Conservation (phyloP, 2,113 vertebrate genomes). For the Dolichotis patagonum region DNA sequence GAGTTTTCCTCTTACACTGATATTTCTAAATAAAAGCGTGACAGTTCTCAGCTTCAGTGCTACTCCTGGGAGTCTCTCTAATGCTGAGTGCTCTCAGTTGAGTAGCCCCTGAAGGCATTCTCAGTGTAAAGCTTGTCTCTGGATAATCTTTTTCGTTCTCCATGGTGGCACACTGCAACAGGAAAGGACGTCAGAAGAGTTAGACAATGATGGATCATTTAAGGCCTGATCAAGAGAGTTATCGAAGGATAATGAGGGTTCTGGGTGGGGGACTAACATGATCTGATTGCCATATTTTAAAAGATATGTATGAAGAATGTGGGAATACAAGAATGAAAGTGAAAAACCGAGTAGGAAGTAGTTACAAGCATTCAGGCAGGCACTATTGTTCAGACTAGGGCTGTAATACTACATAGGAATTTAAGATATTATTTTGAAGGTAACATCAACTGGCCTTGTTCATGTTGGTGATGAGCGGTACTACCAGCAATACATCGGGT, state of each 20-base stretch:
- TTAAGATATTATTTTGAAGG: background rate
- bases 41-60: background rate
- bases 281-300: background rate
- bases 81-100: background rate
- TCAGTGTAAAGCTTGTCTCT: background rate
- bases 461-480: background rate
- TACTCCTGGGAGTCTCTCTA: background rate
- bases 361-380: background rate
- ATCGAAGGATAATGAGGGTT: background rate
- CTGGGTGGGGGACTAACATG: background rate
- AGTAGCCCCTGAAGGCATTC: background rate
- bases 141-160: background rate
- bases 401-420: background rate
- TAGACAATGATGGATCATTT: background rate
- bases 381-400: background rate
- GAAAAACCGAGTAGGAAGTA: background rate
- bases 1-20: background rate
- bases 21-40: background rate
- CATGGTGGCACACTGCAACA: background rate
- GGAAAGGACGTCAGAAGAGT: background rate
- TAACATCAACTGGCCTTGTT: background rate
- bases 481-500: background rate
- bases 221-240: background rate
- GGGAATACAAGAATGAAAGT: background rate
- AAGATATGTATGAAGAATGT: background rate